Base-by-base conservation (phyloP, 2,113 vertebrate genomes). In the Leptobrachium leishanense region DNA sequence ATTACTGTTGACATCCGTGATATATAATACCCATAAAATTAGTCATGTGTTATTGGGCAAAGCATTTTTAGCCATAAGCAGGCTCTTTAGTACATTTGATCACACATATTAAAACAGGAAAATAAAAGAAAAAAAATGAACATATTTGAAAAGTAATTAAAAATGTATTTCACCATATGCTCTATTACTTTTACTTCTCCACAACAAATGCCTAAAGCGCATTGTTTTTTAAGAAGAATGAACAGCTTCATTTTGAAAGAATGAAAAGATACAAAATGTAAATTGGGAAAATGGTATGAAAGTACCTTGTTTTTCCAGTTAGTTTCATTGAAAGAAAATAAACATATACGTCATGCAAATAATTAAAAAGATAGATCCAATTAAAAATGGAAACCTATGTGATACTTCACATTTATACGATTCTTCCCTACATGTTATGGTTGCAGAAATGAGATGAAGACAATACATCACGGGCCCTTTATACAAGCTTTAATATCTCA, bases 121-220 rank as follows among this genome's bases (percentile, higher is more conserved):
- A 90, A 89, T 90, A 88, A 74, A 43, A 75, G 72, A 78, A 82
- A 85, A 81, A 91, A 90, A 84, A 85, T 90, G 90, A 89, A 89
- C 87, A 89, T 85, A 91, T 87, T 87, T 92, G 86, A 90, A 90
- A 92, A 90, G 87, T 91, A 92, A 92, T 93, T 93, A 92, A 91
- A 92, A 91, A 90, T 90, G 89, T 90, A 92, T 91, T 89, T 91
- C 84, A 87, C 88, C 90, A 91, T 92, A 91, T 91, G 89, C 72
- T 90, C 84, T 82, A 84, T 82, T 84, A 75, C 78, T 70, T 43
- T 90, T 88, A 87, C 59, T 89, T 91, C 74, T 76, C 84, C 87
- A 86, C 78, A 87, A 89, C 85, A 91, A 90, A 89, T 87, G 90
- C 85, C 86, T 87, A 73, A 76, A 89, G 84, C 88, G 88, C 82